Evolutionary conservation across 2,797 vertebrate genomes (phyloP), one percentile per base, ranked within the genome.

Genomic region (Sus cebifrons): DNA sequence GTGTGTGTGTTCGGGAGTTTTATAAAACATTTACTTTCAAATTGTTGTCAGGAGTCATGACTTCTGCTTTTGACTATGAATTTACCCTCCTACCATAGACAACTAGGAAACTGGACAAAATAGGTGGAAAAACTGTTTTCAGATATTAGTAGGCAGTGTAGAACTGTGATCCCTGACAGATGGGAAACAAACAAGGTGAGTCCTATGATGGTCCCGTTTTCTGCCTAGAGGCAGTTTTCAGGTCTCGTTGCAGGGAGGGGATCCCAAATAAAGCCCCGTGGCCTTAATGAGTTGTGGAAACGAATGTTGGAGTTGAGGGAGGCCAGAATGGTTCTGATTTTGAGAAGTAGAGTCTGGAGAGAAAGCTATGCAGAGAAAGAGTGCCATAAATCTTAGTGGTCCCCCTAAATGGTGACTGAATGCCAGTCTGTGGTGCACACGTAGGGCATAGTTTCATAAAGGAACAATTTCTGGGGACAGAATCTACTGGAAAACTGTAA

Each of bases 11-110:
- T 67, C 67, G 67, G 73, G 52, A 58, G 52, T 83, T 93, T 25
- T 29, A 67, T 74, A 86, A 71, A 79, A 89, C 20, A 78, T 85
- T 84, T 89, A 32, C 52, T 92, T 79, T 81, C 58, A 86, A 60
- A 40, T 65, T 36, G 23, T 13, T 58, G 92, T 77, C 27, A 29
- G 54, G 60, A 95, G 52, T 85, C 27, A n/a, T 67, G 71, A 40
- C 36, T 86, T 83, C 5, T 79, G 32, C n/a, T 62, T 90, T 70
- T 94, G 67, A 93, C 74, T 58, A 1, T 40, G 29, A 83, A 60
- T 94, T 73, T 89, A 32, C 12, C 36, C 25, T 65, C 25, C 44
- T 16, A 18, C 11, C 21, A 18, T 78, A 44, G 67, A 86, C 27
- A 81, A n/a, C 54, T 75, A 78, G 70, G 79, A 79, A 58, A 71